These are phyloP conservation scores for Chloroceryle inda DNA, from an alignment of 2,797 vertebrate genomes.

Conservation along the genomic window DNA sequence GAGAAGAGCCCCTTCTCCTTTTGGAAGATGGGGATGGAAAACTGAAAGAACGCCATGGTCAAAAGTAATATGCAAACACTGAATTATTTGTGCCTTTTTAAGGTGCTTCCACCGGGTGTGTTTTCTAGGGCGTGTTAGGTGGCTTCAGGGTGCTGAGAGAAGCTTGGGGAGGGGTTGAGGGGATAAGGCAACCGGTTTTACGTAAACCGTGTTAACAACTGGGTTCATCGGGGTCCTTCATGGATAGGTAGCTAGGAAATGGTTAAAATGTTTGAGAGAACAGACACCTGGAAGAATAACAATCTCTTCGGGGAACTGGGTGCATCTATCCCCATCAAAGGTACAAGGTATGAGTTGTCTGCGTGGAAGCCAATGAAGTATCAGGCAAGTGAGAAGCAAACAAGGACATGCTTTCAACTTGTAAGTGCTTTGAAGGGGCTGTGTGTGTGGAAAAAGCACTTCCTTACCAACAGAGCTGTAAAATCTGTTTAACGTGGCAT, in stretches of 20 bases:
- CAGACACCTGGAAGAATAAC: not conserved
- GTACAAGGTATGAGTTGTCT: fast-evolving
- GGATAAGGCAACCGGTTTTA: not conserved
- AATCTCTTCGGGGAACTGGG: not conserved
- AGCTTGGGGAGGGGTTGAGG: not conserved
- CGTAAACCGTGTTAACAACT: not conserved
- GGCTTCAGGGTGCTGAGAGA: not conserved
- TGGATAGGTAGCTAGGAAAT: not conserved
- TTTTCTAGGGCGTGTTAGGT: not conserved
- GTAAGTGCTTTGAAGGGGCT: not conserved
- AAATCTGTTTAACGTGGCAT: fast-evolving
- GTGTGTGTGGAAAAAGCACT: not conserved
- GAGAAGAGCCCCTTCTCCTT: not conserved
- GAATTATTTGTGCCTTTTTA: not conserved
- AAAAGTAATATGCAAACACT: not conserved
- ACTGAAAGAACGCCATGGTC: not conserved
- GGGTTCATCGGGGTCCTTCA: not conserved
- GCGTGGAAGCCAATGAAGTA: not conserved
- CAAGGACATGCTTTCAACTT: not conserved
- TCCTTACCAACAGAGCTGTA: not conserved
- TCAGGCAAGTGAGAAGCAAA: not conserved
- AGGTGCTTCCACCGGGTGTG: not conserved
- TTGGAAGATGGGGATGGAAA: not conserved
- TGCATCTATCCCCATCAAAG: not conserved
- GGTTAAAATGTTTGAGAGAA: not conserved